phyloP scores from a whole-genome alignment of 2,797 vertebrate genomes.

The Menidia menidia region DNA sequence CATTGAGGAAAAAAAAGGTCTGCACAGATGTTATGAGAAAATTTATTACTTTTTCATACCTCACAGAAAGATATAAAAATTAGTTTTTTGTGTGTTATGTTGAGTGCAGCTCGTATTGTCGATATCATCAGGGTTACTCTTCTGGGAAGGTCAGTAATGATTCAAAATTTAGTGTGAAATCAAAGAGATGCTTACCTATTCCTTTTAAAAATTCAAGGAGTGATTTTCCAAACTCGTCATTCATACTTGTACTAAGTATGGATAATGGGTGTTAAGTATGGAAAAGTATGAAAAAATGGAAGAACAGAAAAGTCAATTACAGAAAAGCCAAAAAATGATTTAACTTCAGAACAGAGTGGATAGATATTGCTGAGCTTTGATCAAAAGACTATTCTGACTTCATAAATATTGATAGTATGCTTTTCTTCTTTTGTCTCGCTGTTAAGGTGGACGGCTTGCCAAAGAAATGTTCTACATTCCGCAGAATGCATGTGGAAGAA shows the following conservation, averaged over 20 bases:
- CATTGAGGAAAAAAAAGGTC: neutral
- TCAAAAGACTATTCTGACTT: conserved; percentile 35
- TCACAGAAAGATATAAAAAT: neutral
- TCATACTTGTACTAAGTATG: neutral
- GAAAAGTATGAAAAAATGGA: no score
- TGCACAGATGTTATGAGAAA: conserved; percentile 7
- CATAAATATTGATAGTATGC: conserved; percentile 59
- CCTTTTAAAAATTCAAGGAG: conserved; percentile 30
- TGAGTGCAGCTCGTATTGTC: conserved; percentile 4
- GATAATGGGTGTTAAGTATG: no score
- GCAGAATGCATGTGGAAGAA: conserved; percentile 92
- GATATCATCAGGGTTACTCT: conserved; percentile 18
- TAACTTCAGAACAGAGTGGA: conserved; percentile 24
- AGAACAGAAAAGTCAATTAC: no score
- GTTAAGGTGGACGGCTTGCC: conserved; percentile 90
- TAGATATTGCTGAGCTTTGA: conserved; percentile 53
- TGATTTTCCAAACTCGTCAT: conserved; percentile 1
- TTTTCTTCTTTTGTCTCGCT: conserved; percentile 57
- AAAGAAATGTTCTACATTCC: conserved; percentile 97
- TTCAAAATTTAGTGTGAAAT: conserved; percentile 27
- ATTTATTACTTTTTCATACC: conserved; percentile 9
- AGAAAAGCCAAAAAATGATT: conserved; percentile 20
- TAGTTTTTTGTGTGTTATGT: neutral
- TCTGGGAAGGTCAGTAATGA: conserved; percentile 41
- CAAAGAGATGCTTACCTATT: conserved; percentile 13